A percentile compares a stretch with the other conserved stretches of the same genome.
Evolutionary conservation across 2,113 vertebrate genomes (phyloP).

Genomic region (Nesoenas mayeri): DNA sequence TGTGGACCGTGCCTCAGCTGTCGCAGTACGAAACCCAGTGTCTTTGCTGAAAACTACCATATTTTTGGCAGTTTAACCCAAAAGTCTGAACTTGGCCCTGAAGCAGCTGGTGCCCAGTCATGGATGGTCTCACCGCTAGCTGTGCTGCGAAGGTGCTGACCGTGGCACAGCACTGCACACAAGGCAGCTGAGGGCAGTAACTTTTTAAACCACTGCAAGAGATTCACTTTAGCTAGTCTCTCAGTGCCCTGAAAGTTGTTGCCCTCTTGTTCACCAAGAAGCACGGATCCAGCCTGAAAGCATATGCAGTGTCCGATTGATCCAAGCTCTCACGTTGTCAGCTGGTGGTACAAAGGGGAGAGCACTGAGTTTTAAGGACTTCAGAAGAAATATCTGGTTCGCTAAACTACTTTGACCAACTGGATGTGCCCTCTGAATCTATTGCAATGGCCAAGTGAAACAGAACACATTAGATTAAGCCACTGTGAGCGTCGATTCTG

Average conservation of each 20-base stretch:
- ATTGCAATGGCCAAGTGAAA: neutral
- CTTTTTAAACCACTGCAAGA: neutral
- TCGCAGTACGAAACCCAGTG: rapidly evolving
- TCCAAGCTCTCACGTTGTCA: neutral
- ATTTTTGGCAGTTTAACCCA: neutral
- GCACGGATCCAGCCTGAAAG: neutral
- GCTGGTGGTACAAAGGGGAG: neutral
- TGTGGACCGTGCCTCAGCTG: neutral
- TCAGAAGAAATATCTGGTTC: neutral
- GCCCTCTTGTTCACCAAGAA: neutral
- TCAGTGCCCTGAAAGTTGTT: neutral
- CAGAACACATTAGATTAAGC: neutral
- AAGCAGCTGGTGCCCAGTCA: neutral
- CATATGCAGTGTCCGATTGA: neutral
- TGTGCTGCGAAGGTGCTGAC: rapidly evolving
- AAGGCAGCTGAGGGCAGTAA: neutral
- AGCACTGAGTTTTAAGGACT: neutral
- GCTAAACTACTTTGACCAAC: neutral
- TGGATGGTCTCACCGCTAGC: rapidly evolving
- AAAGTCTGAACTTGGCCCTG: neutral
- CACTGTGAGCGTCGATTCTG: neutral
- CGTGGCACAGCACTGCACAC: rapidly evolving
- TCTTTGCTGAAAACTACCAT: neutral
- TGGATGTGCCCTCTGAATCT: neutral
- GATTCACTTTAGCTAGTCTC: neutral